Percentiles rank a stretch among this genome's conserved stretches.
Evolutionary conservation across 2,888 invertebrate species (phyloP).

Genomic region (Cataglyphis altisquamis): DNA sequence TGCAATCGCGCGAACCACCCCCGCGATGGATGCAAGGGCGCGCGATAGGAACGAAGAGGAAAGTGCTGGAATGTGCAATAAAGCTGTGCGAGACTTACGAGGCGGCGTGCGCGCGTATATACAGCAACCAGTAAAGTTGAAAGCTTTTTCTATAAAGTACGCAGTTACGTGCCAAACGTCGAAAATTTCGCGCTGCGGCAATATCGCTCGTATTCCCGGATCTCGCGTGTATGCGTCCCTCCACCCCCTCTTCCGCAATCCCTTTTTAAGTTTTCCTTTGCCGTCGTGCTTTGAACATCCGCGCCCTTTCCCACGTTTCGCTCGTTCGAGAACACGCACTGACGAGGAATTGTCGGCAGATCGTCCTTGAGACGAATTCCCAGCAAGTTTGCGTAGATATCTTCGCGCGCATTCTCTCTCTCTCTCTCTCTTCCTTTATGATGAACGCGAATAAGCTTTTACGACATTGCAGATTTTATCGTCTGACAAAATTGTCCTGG

Average conservation of each 20-base stretch:
- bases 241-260: constrained; percentile 9
- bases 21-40: constrained; percentile 35
- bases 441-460: constrained; percentile 53
- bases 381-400: constrained; percentile 30
- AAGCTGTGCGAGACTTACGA: constrained; percentile 64
- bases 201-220: constrained; percentile 43
- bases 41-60: constrained; percentile 48
- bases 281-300: constrained; percentile 30
- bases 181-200: constrained; percentile 62
- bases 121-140: constrained; percentile 63
- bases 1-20: constrained; percentile 23
- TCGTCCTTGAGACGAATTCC: constrained; percentile 30
- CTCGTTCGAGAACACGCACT: constrained; percentile 7
- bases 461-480: constrained; percentile 40
- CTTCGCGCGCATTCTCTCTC: constrained; percentile 10
- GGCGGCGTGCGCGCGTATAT: constrained; percentile 52
- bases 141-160: constrained; percentile 72
- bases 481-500: constrained; percentile 41
- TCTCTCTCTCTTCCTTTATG: neutral
- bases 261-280: constrained; percentile 33
- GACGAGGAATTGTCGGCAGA: constrained; percentile 32
- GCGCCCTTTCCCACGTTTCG: constrained; percentile 22
- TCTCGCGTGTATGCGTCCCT: neutral
- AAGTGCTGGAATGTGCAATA: constrained; percentile 76
- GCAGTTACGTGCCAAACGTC: constrained; percentile 57